A percentile compares a stretch with the other conserved stretches of the same genome.
Evolutionary conservation across 2,113 vertebrate genomes (phyloP).

Genomic region (Myotis yumanensis): DNA sequence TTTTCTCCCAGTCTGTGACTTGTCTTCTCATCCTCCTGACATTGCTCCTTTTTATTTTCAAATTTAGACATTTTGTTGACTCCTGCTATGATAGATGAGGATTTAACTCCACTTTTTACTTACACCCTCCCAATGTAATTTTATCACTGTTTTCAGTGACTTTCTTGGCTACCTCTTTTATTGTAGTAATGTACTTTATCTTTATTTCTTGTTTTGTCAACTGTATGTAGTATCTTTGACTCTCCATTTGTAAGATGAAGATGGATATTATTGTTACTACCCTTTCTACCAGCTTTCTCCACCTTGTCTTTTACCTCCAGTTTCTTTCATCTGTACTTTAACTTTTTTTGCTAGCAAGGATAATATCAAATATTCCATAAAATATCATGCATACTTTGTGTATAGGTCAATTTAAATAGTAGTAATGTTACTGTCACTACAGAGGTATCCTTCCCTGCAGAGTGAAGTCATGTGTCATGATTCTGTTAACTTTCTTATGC

Average conservation of each 20-base stretch:
- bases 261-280: not conserved
- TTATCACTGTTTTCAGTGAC: not conserved
- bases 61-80: not conserved
- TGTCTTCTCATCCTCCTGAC: not conserved
- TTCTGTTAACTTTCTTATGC: not conserved
- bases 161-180: conserved; percentile 21
- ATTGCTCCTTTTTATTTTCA: not conserved
- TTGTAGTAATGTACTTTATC: not conserved
- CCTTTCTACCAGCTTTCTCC: not conserved
- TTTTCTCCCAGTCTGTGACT: not conserved
- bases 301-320: not conserved
- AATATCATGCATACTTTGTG: not conserved
- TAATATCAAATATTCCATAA: not conserved
- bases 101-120: not conserved
- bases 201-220: not conserved
- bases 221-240: not conserved
- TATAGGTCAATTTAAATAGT: not conserved
- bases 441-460: not conserved
- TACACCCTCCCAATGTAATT: not conserved
- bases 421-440: not conserved
- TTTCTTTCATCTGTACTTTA: conserved; percentile 27
- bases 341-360: conserved; percentile 11
- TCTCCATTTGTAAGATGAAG: not conserved
- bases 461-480: not conserved
- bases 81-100: not conserved